phyloP scores from a whole-genome alignment of 2,113 vertebrate species.

The Isurus oxyrinchus region DNA sequence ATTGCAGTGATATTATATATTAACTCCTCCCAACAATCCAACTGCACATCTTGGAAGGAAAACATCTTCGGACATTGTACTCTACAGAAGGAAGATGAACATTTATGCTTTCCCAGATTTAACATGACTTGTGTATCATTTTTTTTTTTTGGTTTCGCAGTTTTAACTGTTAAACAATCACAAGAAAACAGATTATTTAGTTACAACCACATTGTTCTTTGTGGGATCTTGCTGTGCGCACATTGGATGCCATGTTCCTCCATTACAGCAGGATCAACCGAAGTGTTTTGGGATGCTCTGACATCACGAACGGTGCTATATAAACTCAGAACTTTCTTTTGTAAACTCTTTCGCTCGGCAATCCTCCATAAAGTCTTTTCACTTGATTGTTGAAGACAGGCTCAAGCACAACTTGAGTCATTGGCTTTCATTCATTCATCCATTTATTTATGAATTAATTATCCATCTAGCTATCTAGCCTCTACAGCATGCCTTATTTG shows the following conservation, averaged over 20 bases:
- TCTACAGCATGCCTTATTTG: not conserved
- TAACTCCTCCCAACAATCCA: not conserved
- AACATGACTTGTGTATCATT: not conserved
- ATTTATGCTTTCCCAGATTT: not conserved
- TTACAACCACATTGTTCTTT: not conserved
- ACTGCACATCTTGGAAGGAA: not conserved
- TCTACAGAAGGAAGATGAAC: not conserved
- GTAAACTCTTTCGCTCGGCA: not conserved
- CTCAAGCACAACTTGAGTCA: not conserved
- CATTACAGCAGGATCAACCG: not conserved
- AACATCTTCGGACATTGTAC: too few species aligned
- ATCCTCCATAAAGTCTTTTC: not conserved
- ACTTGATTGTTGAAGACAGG: too few species aligned
- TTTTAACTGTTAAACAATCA: not conserved
- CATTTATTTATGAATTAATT: too few species aligned
- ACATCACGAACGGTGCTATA: not conserved
- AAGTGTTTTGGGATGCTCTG: not conserved
- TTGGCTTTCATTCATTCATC: not conserved
- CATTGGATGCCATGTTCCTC: not conserved
- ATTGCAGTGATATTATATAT: not conserved
- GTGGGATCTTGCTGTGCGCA: not conserved
- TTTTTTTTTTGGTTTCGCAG: not conserved
- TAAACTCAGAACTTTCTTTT: not conserved
- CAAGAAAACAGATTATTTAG: not conserved
- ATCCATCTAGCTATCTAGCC: not conserved